These are phyloP conservation scores for Brachionus calyciflorus DNA, from an alignment of 1,140 invertebrate genomes.

Conservation along the genomic window DNA sequence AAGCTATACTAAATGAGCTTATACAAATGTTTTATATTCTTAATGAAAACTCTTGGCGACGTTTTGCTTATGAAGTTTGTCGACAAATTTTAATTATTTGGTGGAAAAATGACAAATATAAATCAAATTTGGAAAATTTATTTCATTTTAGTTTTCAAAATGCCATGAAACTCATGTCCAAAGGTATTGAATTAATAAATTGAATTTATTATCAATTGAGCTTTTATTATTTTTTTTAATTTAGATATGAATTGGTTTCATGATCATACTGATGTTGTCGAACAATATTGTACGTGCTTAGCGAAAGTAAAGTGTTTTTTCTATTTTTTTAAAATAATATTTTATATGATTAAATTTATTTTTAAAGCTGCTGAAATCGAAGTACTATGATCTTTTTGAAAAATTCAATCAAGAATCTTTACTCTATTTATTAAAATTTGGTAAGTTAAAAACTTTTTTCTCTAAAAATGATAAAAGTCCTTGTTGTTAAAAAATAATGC, in stretches of 20 bases:
- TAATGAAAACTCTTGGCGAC: constrained; percentile 41
- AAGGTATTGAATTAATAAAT: not conserved
- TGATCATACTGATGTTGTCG: constrained; percentile 44
- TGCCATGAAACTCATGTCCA: constrained; percentile 40
- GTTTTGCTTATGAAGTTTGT: constrained; percentile 38
- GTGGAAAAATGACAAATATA: constrained; percentile 42
- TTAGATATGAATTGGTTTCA: constrained; percentile 46
- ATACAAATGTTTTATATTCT: constrained; percentile 45
- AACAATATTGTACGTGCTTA: constrained; percentile 41
- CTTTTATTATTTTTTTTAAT: not conserved
- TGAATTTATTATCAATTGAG: not conserved
- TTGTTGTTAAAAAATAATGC: too few relatives aligned
- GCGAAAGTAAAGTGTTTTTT: constrained; percentile 14
- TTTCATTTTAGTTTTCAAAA: constrained; percentile 12
- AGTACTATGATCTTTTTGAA: constrained; percentile 45
- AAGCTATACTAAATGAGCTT: constrained; percentile 27
- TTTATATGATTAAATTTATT: not conserved
- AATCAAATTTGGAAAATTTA: not conserved
- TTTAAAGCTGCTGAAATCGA: constrained; percentile 35
- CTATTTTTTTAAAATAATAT: not conserved
- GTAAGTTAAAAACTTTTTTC: too few relatives aligned
- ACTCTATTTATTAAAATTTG: constrained; percentile 36
- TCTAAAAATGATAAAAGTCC: too few relatives aligned
- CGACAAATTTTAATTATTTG: constrained; percentile 44
- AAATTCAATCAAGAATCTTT: constrained; percentile 23